These are phyloP conservation scores for Euleptes europaea DNA, from an alignment of 2,113 vertebrate genomes.

Conservation along the genomic window DNA sequence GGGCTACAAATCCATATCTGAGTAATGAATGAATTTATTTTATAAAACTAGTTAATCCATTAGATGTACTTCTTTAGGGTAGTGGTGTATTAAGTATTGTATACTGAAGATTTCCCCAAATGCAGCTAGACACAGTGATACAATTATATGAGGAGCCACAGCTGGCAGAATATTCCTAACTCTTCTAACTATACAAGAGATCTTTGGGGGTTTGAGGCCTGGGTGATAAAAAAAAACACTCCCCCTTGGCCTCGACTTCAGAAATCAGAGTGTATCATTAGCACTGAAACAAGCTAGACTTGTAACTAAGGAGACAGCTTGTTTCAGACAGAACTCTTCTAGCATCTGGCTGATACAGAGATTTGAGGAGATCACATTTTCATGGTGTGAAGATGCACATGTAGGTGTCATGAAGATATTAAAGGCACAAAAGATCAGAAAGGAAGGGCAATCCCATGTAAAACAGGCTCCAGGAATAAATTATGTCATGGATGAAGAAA, in stretches of 20 bases:
- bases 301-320: too few species aligned
- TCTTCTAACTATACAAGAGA: background rate
- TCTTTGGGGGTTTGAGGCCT: background rate
- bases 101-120: too few species aligned
- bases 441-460: background rate
- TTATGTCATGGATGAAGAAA: background rate
- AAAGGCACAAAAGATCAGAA: background rate
- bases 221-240: background rate
- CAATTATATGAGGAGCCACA: background rate
- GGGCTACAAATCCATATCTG: too few species aligned
- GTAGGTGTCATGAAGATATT: background rate
- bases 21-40: background rate
- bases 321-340: too few species aligned
- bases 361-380: too few species aligned
- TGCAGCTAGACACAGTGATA: background rate
- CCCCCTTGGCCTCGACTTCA: too few species aligned
- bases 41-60: background rate
- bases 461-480: background rate
- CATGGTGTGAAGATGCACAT: background rate
- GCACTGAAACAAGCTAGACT: too few species aligned
- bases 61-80: background rate
- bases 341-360: too few species aligned
- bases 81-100: background rate
- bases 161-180: background rate
- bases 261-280: too few species aligned